A percentile compares a stretch with the other conserved stretches of the same genome.
Conservation (phyloP, 2,797 vertebrate species). For the Notolabrus celidotus region DNA sequence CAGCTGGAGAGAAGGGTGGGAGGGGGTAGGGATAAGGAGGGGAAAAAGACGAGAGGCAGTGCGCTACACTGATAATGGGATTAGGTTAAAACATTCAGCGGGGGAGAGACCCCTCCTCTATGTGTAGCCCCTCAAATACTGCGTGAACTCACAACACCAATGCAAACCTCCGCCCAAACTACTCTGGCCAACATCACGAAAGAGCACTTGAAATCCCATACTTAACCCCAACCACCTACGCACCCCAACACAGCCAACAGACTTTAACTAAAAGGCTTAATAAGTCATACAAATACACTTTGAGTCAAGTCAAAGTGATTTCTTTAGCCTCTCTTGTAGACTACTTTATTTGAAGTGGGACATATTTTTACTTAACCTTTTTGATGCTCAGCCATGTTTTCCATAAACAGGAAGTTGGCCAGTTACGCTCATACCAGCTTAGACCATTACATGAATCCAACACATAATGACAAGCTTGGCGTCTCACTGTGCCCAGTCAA, state of each 20-base stretch:
- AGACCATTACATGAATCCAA: constrained; percentile 61
- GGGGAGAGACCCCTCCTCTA: constrained; percentile 70
- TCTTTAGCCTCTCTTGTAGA: background rate
- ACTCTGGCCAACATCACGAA: constrained; percentile 48
- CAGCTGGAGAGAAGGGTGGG: constrained; percentile 89
- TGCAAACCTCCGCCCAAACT: constrained; percentile 53
- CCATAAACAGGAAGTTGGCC: constrained; percentile 78
- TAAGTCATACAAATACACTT: background rate
- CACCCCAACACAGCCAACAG: constrained; percentile 18
- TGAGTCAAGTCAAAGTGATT: constrained; percentile 1
- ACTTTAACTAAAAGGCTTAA: constrained; percentile 3
- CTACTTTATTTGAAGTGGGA: constrained; percentile 1
- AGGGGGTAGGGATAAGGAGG: constrained; percentile 74
- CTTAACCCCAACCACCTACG: constrained; percentile 8
- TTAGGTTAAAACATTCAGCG: constrained; percentile 87
- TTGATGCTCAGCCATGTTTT: constrained; percentile 33
- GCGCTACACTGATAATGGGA: constrained; percentile 92
- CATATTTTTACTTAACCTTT: background rate
- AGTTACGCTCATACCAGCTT: constrained; percentile 66
- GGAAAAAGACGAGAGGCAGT: constrained; percentile 85
- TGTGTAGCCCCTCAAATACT: constrained; percentile 65
- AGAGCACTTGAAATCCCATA: constrained; percentile 28
- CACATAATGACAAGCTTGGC: constrained; percentile 71
- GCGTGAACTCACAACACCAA: constrained; percentile 71
- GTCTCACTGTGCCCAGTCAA: constrained; percentile 79